Conservation (phyloP, 2,797 vertebrate species). For the Rhabdophis nuchalis region DNA sequence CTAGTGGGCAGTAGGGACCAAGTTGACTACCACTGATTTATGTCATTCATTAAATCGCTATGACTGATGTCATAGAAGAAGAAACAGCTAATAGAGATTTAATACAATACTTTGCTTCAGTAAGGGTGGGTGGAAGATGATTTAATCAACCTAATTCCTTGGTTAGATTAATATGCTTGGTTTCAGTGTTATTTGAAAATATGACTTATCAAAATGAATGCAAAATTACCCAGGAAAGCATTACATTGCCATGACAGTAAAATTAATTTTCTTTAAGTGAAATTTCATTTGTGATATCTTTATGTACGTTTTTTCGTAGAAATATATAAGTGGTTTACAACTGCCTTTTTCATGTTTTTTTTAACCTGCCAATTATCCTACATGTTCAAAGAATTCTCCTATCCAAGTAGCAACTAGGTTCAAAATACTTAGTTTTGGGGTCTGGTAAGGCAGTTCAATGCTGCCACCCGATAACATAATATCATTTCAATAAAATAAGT, state of each 20-base stretch:
- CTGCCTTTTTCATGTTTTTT: background rate
- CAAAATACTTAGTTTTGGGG: background rate
- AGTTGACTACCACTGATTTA: too few species aligned
- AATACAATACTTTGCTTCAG: background rate
- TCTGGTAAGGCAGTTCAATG: background rate
- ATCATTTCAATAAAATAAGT: background rate
- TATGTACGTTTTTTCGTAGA: background rate
- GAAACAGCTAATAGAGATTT: background rate
- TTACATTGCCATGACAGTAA: background rate
- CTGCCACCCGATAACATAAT: background rate
- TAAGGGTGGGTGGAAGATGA: background rate
- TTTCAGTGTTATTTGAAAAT: background rate
- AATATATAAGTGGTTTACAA: background rate
- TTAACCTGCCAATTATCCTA: background rate
- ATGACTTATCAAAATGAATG: background rate
- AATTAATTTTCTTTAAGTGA: background rate
- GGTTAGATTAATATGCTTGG: background rate
- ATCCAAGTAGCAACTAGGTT: background rate
- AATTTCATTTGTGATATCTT: background rate
- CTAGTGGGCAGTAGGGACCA: too few species aligned
- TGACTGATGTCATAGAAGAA: background rate
- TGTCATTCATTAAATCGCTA: background rate
- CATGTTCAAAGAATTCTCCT: background rate
- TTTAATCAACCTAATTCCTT: background rate
- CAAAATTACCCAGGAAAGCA: background rate